Conservation (phyloP, 1,140 invertebrate species). For the Rhagoletis zephyria region DNA sequence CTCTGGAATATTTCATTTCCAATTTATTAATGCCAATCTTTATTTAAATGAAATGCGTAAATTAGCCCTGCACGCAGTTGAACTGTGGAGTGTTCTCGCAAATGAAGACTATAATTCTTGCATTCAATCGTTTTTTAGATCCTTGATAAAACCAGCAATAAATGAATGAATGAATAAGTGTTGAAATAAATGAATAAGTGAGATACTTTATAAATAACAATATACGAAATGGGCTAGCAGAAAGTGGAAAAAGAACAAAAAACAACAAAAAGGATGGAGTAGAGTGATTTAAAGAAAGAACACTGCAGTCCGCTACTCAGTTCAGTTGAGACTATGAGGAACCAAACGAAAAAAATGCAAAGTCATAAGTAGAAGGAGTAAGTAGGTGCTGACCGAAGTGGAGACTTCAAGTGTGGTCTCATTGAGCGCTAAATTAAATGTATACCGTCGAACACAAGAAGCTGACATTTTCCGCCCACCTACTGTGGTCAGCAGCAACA, state of each 20-base stretch:
- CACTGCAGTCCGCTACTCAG: neutral
- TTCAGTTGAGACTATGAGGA: neutral
- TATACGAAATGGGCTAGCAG: neutral
- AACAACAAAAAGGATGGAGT: neutral
- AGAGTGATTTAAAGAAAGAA: neutral
- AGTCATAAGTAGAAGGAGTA: neutral
- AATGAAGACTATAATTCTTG: neutral
- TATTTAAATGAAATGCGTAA: conserved; percentile 39
- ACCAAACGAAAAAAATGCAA: neutral
- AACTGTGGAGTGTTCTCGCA: neutral
- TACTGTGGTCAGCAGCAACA: neutral
- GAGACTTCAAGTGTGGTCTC: conserved; percentile 41
- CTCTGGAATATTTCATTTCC: neutral
- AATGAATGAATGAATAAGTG: conserved; percentile 39
- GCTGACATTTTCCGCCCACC: neutral
- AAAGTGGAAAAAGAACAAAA: neutral
- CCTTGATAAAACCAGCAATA: neutral
- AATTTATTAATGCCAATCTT: conserved; percentile 46
- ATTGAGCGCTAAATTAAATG: conserved; percentile 38
- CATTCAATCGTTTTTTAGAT: neutral
- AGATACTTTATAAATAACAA: conserved; percentile 12
- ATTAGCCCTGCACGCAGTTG: neutral
- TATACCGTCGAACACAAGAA: conserved; percentile 8
- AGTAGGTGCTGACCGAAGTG: neutral
- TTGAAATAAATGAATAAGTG: conserved; percentile 3